A percentile compares a stretch with the other conserved stretches of the same genome.
Evolutionary conservation across 2,888 invertebrate genomes (phyloP).

Genomic region (Nudaria mundana): DNA sequence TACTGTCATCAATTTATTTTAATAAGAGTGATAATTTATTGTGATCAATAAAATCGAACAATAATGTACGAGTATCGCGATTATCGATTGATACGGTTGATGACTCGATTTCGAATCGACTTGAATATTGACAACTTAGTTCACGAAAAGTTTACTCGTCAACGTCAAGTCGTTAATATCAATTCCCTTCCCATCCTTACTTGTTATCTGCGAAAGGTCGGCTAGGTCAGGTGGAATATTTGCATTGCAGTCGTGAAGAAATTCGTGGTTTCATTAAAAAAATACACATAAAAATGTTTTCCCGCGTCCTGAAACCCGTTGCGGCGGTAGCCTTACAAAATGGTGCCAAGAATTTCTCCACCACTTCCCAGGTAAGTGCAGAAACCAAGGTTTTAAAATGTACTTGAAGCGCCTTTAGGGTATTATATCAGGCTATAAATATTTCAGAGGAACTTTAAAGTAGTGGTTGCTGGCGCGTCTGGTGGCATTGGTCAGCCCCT

Average conservation of each 20-base stretch:
- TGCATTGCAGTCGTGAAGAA: constrained; percentile 23
- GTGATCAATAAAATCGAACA: too few species aligned
- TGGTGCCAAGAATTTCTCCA: constrained; percentile 82
- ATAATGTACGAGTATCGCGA: too few species aligned
- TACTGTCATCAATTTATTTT: too few species aligned
- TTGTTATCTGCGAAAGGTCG: constrained; percentile 54
- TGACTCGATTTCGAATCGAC: too few species aligned
- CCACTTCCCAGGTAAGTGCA: constrained; percentile 75
- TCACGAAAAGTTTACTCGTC: too few species aligned
- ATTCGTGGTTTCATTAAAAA: constrained; percentile 17
- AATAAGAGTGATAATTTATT: too few species aligned
- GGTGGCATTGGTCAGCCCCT: constrained; percentile 99
- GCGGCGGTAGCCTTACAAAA: constrained; percentile 70
- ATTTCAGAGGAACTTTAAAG: constrained; percentile 90
- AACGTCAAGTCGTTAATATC: too few species aligned
- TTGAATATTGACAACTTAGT: too few species aligned
- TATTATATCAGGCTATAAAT: background rate
- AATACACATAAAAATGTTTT: constrained; percentile 77
- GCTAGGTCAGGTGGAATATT: constrained; percentile 51
- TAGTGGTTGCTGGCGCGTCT: constrained; percentile 97
- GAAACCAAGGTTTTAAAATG: background rate
- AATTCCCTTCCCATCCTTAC: too few species aligned
- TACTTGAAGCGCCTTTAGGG: background rate
- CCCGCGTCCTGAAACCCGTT: constrained; percentile 82
- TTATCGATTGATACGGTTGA: too few species aligned